phyloP scores from a whole-genome alignment of 2,113 vertebrate genomes.

The Ictidomys tridecemlineatus region DNA sequence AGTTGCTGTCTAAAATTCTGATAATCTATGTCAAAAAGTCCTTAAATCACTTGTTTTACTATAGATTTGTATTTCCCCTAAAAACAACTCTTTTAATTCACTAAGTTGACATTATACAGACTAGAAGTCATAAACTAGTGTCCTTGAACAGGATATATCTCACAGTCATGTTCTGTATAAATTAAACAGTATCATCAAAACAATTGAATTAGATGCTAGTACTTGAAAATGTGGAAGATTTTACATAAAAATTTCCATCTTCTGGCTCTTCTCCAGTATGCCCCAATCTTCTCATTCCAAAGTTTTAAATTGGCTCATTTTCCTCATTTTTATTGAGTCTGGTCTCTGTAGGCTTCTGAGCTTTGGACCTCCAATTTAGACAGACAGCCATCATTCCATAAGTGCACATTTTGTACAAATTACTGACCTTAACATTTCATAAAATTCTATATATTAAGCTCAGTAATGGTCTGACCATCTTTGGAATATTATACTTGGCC shows the following conservation, averaged over 20 bases:
- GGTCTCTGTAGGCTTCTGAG: neutral
- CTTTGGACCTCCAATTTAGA: neutral
- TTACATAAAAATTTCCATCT: neutral
- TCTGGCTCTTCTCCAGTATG: neutral
- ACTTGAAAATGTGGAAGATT: neutral
- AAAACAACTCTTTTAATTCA: neutral
- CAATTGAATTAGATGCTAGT: neutral
- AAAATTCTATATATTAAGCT: conserved; percentile 25
- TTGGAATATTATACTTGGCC: neutral
- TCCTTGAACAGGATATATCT: neutral
- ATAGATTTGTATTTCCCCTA: neutral
- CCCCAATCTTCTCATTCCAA: neutral
- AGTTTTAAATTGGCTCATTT: neutral
- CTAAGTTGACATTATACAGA: neutral
- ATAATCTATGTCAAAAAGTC: neutral
- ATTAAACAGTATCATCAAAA: neutral
- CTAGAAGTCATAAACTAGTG: neutral
- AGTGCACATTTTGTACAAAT: neutral
- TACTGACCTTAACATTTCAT: conserved; percentile 12
- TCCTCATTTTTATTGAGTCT: neutral
- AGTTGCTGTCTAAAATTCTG: conserved; percentile 16
- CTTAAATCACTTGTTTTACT: neutral
- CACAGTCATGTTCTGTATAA: neutral
- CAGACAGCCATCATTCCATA: neutral
- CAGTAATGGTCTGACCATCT: neutral